These are phyloP conservation scores for Trichogramma evanescens DNA, from an alignment of 2,888 invertebrate genomes.

Conservation along the genomic window DNA sequence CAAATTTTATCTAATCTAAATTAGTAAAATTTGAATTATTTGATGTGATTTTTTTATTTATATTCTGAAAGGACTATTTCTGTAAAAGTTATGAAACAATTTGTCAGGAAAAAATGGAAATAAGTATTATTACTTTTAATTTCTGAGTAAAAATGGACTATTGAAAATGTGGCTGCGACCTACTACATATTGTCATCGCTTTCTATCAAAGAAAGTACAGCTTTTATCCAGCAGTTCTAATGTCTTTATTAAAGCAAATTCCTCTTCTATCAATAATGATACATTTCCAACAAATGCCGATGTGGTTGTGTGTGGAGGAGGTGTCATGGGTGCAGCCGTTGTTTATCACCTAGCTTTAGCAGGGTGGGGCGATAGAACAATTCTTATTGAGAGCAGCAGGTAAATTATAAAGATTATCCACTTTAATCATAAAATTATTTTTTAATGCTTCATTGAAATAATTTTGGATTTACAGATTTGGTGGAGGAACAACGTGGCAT, in stretches of 20 bases:
- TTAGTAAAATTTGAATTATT: too few species aligned
- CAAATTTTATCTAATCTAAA: too few species aligned
- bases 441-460: not conserved
- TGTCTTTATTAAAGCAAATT: slow-evolving; percentile 9
- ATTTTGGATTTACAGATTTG: slow-evolving; percentile 52
- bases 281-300: slow-evolving; percentile 54
- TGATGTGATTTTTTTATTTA: too few species aligned
- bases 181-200: slow-evolving; percentile 19
- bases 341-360: slow-evolving; percentile 80
- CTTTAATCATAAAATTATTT: not conserved
- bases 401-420: slow-evolving; percentile 40
- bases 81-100: too few species aligned
- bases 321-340: slow-evolving; percentile 85
- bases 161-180: slow-evolving; percentile 34
- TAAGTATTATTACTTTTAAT: too few species aligned
- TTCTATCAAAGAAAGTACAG: slow-evolving; percentile 17
- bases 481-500: slow-evolving; percentile 75
- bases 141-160: not conserved
- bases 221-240: slow-evolving; percentile 6
- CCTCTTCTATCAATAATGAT: slow-evolving; percentile 5
- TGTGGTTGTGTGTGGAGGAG: slow-evolving; percentile 87
- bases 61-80: too few species aligned
- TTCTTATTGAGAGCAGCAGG: slow-evolving; percentile 81
- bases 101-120: too few species aligned
- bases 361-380: slow-evolving; percentile 76